Conservation (phyloP, 1,140 invertebrate species). For the Bradysia coprophila region DNA sequence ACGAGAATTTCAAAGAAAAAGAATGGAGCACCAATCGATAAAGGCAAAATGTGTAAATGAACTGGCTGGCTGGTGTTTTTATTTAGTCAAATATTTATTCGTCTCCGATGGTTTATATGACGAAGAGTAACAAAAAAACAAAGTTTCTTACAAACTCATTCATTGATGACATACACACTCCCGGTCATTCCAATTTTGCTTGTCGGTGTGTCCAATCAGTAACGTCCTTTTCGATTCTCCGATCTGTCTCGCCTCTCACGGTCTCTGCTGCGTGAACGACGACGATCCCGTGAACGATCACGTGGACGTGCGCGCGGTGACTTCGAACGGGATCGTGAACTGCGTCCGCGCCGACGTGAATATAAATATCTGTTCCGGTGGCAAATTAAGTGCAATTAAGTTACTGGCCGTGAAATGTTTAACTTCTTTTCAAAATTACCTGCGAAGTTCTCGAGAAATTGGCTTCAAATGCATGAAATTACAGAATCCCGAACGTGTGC, state of each 20-base stretch:
- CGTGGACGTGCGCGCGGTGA: constrained; percentile 20
- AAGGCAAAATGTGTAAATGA: no score
- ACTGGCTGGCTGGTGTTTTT: no score
- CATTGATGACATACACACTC: no score
- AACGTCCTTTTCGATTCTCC: constrained; percentile 10
- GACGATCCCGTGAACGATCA: constrained; percentile 21
- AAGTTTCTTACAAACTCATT: no score
- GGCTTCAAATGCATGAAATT: constrained; percentile 99
- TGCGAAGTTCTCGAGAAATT: constrained; percentile 79
- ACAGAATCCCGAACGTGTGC: constrained; percentile 94
- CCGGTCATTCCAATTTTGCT: no score
- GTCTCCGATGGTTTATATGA: no score
- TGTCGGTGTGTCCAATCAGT: no score
- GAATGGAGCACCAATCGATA: background rate
- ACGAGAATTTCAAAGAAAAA: constrained; percentile 3
- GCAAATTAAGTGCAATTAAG: constrained; percentile 4
- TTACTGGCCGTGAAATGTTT: background rate
- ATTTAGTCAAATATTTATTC: no score
- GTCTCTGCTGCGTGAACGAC: constrained; percentile 30
- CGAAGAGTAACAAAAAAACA: no score
- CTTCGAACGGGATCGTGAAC: constrained; percentile 16
- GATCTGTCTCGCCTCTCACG: constrained; percentile 11
- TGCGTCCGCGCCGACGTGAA: constrained; percentile 28
- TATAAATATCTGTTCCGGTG: constrained; percentile 32
- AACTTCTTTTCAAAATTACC: constrained; percentile 30